Evolutionary conservation across 1,140 invertebrate genomes (phyloP), one percentile per base, ranked within the genome.

Genomic region (Saccostrea echinata): DNA sequence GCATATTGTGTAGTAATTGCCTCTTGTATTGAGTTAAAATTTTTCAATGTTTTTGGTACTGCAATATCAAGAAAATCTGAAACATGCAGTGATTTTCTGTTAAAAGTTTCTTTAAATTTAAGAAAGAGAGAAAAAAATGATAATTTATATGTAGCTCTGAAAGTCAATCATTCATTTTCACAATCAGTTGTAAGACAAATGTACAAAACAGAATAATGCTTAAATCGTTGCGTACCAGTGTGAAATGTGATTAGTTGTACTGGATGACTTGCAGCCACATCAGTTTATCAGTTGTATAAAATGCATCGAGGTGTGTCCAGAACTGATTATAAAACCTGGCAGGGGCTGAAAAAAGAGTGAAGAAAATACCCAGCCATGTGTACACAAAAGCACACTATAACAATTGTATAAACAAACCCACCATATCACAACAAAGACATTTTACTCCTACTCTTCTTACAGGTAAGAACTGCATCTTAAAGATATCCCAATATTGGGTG

Each of bases 51-150:
- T 76, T 33, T 27, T 27, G 68, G 30, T 27, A 30, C 68, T 27
- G 27, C 68, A 76, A 76, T 76, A 76, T 76, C 68, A 30, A 76
- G 68, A 76, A 76, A 76, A 76, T 76, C 68, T 76, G 68, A 76
- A 76, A 76, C 68, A 30, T 76, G 68, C 68, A 76, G 68, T 12
- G 68, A 76, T 76, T 76, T 76, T 76, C 68, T 11, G 24, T 33
- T 76, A 76, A 76, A 76, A 76, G 8, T 35, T 71, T 30, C 2
- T 0, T 30, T 30, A 16, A 76, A 64, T 24, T 64, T 21, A n/a
- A 43, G 9, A 43, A 43, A 43, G 6, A 43, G 6, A 43, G 16
- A 57, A 61, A 61, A n/a, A 61, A 61, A 61, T 33, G 2, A 13
- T 64, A 76, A 33, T 76, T 16, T 16, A 76, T 30, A 30, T 76